phyloP scores from a whole-genome alignment of 2,888 invertebrate species.

The Pyrrhosoma nymphula region DNA sequence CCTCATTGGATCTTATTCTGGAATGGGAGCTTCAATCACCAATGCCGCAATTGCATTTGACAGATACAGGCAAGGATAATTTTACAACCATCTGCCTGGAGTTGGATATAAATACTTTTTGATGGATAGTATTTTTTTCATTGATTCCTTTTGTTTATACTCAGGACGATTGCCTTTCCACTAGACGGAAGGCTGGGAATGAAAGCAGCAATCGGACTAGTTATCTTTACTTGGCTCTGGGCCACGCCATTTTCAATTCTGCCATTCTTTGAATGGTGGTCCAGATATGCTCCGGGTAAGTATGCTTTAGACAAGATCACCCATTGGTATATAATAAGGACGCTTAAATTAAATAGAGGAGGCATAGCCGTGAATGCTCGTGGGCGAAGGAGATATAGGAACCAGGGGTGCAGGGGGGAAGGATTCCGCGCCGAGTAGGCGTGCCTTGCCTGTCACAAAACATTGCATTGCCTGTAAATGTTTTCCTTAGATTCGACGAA shows the following conservation, averaged over 20 bases:
- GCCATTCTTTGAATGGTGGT: conserved; percentile 82
- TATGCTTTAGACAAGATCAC: background rate
- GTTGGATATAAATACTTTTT: too few species aligned
- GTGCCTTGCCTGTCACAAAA: too few species aligned
- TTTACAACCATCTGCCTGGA: background rate
- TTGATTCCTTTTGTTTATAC: background rate
- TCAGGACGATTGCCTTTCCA: conserved; percentile 85
- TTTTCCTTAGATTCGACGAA: too few species aligned
- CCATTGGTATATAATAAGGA: too few species aligned
- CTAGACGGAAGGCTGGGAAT: conserved; percentile 85
- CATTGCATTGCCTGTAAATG: too few species aligned
- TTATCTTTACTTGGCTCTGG: conserved; percentile 85
- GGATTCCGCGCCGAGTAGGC: too few species aligned
- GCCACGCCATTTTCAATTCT: conserved; percentile 84
- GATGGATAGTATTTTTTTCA: too few species aligned
- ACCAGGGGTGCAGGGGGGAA: too few species aligned
- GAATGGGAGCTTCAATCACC: conserved; percentile 85
- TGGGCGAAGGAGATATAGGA: too few species aligned
- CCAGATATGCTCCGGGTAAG: conserved; percentile 78
- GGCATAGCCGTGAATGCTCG: too few species aligned
- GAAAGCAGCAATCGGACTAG: conserved; percentile 82
- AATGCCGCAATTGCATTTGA: conserved; percentile 87
- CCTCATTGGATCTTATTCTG: conserved; percentile 83
- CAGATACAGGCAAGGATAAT: conserved; percentile 81
- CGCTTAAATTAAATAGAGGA: too few species aligned